A percentile compares a stretch with the other conserved stretches of the same genome.
Conservation (phyloP, 1,140 invertebrate species). For the Vanessa tameamea region DNA sequence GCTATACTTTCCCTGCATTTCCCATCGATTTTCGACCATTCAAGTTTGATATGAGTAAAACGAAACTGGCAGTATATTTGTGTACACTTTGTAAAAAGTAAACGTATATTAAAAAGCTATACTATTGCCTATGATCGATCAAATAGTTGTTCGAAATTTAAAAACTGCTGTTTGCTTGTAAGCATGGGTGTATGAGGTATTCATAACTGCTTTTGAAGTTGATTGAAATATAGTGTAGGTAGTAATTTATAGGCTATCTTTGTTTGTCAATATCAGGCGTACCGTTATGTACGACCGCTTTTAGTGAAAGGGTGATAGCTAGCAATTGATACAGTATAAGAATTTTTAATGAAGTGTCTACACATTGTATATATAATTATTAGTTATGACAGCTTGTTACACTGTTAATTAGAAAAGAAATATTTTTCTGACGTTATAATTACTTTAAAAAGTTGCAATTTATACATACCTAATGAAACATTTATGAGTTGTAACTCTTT, state of each 20-base stretch:
- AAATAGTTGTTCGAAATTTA: background rate
- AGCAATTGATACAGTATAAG: constrained; percentile 23
- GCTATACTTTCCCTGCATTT: constrained; percentile 63
- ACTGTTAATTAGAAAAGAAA: background rate
- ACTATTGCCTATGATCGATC: background rate
- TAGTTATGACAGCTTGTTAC: too few species aligned
- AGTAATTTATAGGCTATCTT: constrained; percentile 37
- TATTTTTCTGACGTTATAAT: background rate
- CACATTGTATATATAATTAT: constrained; percentile 5
- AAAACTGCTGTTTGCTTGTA: background rate
- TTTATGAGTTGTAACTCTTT: background rate
- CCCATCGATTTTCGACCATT: constrained; percentile 57
- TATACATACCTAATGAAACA: too few species aligned
- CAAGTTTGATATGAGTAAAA: constrained; percentile 28
- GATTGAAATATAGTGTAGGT: constrained; percentile 39
- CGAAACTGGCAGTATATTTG: constrained; percentile 18
- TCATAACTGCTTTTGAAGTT: constrained; percentile 21
- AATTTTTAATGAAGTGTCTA: constrained; percentile 20
- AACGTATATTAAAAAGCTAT: background rate
- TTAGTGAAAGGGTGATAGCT: constrained; percentile 34
- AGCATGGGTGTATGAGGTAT: constrained; percentile 22
- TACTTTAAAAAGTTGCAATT: too few species aligned
- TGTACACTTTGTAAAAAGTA: background rate
- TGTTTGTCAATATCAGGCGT: constrained; percentile 41
- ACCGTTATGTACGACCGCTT: constrained; percentile 41